Evolutionary conservation across 1,140 invertebrate genomes (phyloP).

Genomic region (Propsilocerus akamusi): DNA sequence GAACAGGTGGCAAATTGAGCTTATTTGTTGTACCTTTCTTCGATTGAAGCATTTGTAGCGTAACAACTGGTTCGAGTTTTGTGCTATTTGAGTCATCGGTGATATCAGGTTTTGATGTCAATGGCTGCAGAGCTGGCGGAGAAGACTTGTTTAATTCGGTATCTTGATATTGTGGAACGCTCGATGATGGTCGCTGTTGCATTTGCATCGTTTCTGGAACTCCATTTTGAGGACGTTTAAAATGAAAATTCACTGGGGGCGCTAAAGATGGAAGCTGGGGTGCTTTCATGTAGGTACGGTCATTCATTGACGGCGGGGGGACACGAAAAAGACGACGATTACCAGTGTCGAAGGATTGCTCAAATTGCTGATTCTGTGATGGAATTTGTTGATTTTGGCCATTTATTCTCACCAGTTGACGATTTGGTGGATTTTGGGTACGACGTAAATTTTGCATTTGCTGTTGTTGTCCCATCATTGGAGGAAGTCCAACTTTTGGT

Average conservation of each 20-base stretch:
- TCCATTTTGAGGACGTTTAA: neutral
- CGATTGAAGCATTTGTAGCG: slow-evolving; percentile 43
- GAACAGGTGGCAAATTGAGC: neutral
- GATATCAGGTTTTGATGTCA: neutral
- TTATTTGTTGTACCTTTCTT: slow-evolving; percentile 16
- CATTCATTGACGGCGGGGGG: too few species aligned
- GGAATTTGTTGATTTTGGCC: neutral
- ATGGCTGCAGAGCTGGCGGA: neutral
- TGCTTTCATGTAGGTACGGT: too few species aligned
- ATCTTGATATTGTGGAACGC: slow-evolving; percentile 1
- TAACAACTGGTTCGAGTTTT: slow-evolving; percentile 28
- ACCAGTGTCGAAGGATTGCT: too few species aligned
- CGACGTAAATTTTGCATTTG: too few species aligned
- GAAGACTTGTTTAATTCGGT: neutral
- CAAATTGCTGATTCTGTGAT: neutral
- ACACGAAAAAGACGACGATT: too few species aligned
- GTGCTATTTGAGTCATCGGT: slow-evolving; percentile 10
- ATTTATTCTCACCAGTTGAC: neutral
- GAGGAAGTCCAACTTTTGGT: slow-evolving; percentile 7
- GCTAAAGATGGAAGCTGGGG: too few species aligned
- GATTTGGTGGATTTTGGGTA: too few species aligned
- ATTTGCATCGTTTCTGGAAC: neutral
- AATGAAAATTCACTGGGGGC: neutral
- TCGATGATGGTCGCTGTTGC: slow-evolving; percentile 9
- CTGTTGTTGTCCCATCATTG: too few species aligned